phyloP scores from a whole-genome alignment of 2,113 vertebrate species.

The Pardalotus punctatus region DNA sequence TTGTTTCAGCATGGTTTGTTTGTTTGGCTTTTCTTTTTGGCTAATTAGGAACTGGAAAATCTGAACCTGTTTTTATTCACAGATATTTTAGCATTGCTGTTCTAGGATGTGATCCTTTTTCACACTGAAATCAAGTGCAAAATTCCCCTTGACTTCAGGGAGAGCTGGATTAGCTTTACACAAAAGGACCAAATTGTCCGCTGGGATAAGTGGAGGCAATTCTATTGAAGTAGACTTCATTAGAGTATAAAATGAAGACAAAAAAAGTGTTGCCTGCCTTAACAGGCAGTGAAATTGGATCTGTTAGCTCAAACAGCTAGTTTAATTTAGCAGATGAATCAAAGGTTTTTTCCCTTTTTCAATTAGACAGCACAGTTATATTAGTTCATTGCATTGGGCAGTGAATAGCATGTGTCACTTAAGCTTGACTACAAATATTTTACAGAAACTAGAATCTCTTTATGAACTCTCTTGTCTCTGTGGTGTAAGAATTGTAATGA shows the following conservation, averaged over 20 bases:
- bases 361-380: not conserved
- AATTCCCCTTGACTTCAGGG: conserved; percentile 31
- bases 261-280: not conserved
- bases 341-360: not conserved
- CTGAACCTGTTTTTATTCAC: not conserved
- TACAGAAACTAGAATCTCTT: not conserved
- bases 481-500: not conserved
- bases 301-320: not conserved
- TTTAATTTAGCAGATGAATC: not conserved
- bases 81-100: not conserved
- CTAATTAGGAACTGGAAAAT: not conserved
- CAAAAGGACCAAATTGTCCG: conserved; percentile 17
- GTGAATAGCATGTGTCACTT: not conserved
- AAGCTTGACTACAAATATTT: not conserved
- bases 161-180: conserved; percentile 25
- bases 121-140: conserved; percentile 20
- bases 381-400: not conserved
- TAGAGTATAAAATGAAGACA: conserved; percentile 29
- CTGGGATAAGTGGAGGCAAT: not conserved
- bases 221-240: conserved; percentile 19
- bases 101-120: conserved; percentile 10
- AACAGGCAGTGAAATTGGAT: not conserved
- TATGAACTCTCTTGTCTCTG: not conserved
- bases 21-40: not conserved
- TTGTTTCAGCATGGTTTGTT: not conserved